Conservation (phyloP, 2,797 vertebrate genomes). For the Notoglanidium macrostoma region DNA sequence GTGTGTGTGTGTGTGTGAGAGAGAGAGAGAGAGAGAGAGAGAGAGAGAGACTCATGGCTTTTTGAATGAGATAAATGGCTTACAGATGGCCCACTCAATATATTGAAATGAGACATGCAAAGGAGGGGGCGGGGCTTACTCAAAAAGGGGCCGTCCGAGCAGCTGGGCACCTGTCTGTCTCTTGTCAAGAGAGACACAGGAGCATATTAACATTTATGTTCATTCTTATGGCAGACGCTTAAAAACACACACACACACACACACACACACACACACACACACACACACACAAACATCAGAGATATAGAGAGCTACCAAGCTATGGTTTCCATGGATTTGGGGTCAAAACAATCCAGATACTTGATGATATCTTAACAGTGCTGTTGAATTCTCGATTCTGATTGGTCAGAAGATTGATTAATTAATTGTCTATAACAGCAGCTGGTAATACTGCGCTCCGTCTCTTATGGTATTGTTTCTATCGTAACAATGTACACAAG, state of each 20-base stretch:
- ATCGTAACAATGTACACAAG: not conserved
- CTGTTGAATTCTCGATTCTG: not conserved
- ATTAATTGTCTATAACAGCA: not conserved
- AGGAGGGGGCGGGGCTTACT: constrained; percentile 63
- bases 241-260: constrained; percentile 11
- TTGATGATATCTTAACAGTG: not conserved
- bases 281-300: not conserved
- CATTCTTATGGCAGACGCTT: not conserved
- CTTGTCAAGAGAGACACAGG: constrained; percentile 38
- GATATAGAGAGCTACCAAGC: not conserved
- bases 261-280: not conserved
- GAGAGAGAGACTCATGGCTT: constrained; percentile 66
- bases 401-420: not conserved
- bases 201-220: constrained; percentile 11
- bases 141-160: constrained; percentile 54
- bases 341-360: not conserved
- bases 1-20: constrained; percentile 51
- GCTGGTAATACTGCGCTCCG: not conserved
- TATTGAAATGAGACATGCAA: constrained; percentile 77
- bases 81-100: constrained; percentile 82
- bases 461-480: not conserved
- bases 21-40: constrained; percentile 32
- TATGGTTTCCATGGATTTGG: not conserved
- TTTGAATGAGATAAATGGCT: constrained; percentile 81
- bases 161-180: constrained; percentile 55